These are phyloP conservation scores for Dynastes hyllus DNA, from an alignment of 2,888 invertebrate genomes.

Conservation along the genomic window DNA sequence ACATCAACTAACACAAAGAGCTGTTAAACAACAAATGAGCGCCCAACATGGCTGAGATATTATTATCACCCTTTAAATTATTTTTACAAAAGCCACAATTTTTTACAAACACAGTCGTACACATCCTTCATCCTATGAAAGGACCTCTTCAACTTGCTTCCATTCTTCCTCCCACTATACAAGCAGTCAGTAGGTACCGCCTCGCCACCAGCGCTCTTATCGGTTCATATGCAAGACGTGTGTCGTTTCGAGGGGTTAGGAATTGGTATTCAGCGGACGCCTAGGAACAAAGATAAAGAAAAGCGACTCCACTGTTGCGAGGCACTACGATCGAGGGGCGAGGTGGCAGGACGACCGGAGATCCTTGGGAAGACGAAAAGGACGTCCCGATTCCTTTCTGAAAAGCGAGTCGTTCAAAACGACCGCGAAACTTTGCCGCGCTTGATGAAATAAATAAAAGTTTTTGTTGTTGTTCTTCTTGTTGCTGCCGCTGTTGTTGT, in stretches of 20 bases:
- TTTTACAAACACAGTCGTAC: too few relatives aligned
- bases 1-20: too few relatives aligned
- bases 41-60: too few relatives aligned
- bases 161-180: too few relatives aligned
- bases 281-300: conserved; percentile 14
- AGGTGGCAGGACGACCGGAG: neutral
- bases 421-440: conserved; percentile 5
- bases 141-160: too few relatives aligned
- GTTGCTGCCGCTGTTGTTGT: neutral
- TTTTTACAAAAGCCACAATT: too few relatives aligned
- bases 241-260: neutral
- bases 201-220: neutral
- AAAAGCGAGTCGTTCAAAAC: neutral
- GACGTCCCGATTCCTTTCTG: neutral
- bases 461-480: conserved; percentile 8
- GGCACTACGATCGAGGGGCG: neutral
- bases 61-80: too few relatives aligned
- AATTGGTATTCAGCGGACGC: conserved; percentile 32
- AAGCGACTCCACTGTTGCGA: neutral
- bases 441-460: conserved; percentile 32
- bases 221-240: conserved; percentile 32
- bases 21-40: too few relatives aligned
- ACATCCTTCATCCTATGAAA: too few relatives aligned
- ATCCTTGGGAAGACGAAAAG: neutral
- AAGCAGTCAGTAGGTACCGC: neutral